phyloP scores from a whole-genome alignment of 2,113 vertebrate genomes.

The Halcyon senegalensis region DNA sequence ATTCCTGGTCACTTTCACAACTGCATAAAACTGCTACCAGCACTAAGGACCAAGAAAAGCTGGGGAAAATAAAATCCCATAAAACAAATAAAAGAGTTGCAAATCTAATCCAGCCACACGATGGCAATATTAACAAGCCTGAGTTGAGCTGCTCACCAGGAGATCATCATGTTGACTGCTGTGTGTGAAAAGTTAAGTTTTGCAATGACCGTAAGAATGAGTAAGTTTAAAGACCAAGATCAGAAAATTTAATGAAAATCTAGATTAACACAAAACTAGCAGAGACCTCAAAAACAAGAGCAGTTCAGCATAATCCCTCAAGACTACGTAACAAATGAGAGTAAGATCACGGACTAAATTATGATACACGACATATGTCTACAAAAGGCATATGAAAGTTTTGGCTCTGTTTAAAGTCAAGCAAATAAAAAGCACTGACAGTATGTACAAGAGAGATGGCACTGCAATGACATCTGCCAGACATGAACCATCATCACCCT shows the following conservation, averaged over 20 bases:
- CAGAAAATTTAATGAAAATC: neutral
- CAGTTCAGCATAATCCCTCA: neutral
- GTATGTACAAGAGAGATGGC: neutral
- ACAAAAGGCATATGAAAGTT: neutral
- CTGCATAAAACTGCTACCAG: neutral
- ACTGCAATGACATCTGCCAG: neutral
- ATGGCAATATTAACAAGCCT: constrained; percentile 35
- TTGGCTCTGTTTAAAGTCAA: neutral
- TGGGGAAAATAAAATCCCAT: accelerated
- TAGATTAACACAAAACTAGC: neutral
- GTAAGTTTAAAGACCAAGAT: neutral
- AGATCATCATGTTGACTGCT: neutral
- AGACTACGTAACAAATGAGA: neutral
- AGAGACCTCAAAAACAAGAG: neutral
- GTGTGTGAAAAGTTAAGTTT: neutral
- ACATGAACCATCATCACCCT: neutral
- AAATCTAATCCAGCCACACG: constrained; percentile 35
- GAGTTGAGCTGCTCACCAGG: neutral
- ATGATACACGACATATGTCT: accelerated
- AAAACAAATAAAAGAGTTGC: neutral
- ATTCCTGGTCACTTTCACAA: neutral
- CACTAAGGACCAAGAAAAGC: neutral
- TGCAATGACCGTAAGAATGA: neutral
- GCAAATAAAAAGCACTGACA: neutral
- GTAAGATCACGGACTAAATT: neutral